Evolutionary conservation across 2,113 vertebrate species (phyloP), one percentile per base, ranked within the genome.

Genomic region (Ranitomeya variabilis): DNA sequence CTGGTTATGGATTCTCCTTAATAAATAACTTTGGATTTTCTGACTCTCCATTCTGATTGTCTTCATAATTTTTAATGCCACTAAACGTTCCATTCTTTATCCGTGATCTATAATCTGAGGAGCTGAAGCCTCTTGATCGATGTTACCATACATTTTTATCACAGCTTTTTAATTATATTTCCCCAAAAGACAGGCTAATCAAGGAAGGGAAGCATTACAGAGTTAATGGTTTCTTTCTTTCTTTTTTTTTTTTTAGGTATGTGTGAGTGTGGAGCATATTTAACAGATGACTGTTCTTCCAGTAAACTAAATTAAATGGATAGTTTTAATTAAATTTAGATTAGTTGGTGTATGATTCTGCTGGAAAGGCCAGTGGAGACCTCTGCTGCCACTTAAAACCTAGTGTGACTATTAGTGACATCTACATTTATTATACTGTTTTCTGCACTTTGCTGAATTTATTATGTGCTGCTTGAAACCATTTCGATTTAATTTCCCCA

Each of bases 311-410:
- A 95, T 95, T 92, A 93, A 94, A 94, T 89, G 89, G 90, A 92
- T 94, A 94, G 91, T 94, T 96, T 94, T 95, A 94, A 95, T 95
- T 95, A 95, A 92, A 92, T 94, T 94, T 94, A 93, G 93, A 93
- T 93, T 92, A 93, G 89, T 91, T 92, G 90, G 92, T 93, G 86
- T 93, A 92, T 93, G 92, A 90, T 37, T 93, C 90, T 73, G 80
- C 92, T 93, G 94, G 92, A 95, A 94, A 94, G 92, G 92, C 92
- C 93, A 90, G 92, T 88, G 76, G 92, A 94, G 94, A 93, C 86
- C 86, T 89, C 85, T 83, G 45, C n/a, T 93, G 95, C 88, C 91
- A 91, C 91, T 94, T 95, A 94, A 93, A 95, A 93, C 91, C 87
- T 92, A 90, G 83, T 91, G 90, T 90, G 93, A 87, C 92, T 95